Percentiles rank a stretch among this genome's conserved stretches.
Evolutionary conservation across 1,140 invertebrate genomes (phyloP).

Genomic region (Cheumatopsyche charites): DNA sequence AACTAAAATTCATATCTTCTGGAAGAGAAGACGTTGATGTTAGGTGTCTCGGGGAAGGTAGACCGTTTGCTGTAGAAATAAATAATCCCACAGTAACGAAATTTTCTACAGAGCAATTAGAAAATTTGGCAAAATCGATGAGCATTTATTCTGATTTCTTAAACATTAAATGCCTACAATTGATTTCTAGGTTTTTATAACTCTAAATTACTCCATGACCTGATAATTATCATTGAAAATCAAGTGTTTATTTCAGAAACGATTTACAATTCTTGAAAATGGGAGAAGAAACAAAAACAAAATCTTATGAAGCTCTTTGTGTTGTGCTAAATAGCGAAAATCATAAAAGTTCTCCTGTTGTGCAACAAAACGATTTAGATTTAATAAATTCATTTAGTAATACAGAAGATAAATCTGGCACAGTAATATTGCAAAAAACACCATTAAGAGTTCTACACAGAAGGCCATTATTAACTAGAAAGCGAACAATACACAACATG

Average conservation of each 20-base stretch:
- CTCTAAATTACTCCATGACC: slow-evolving; percentile 1
- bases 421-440: slow-evolving; percentile 75
- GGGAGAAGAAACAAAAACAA: slow-evolving; percentile 86
- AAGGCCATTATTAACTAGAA: slow-evolving; percentile 71
- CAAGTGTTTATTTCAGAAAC: slow-evolving; percentile 61
- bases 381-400: slow-evolving; percentile 60
- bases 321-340: slow-evolving; percentile 53
- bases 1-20: slow-evolving; percentile 81
- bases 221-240: slow-evolving; percentile 11
- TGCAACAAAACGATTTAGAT: slow-evolving; percentile 57
- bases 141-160: slow-evolving; percentile 61
- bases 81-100: slow-evolving; percentile 68
- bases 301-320: slow-evolving; percentile 83
- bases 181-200: slow-evolving; percentile 65
- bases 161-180: slow-evolving; percentile 69
- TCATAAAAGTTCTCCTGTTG: background rate
- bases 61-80: slow-evolving; percentile 87
- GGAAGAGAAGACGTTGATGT: slow-evolving; percentile 96
- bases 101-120: slow-evolving; percentile 62
- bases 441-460: slow-evolving; percentile 86
- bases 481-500: slow-evolving; percentile 69
- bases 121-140: slow-evolving; percentile 57
- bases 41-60: slow-evolving; percentile 80
- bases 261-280: slow-evolving; percentile 77
- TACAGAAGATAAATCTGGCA: slow-evolving; percentile 46